Base-by-base conservation (phyloP, 1,140 invertebrate genomes). In the Meteorus sp. region DNA sequence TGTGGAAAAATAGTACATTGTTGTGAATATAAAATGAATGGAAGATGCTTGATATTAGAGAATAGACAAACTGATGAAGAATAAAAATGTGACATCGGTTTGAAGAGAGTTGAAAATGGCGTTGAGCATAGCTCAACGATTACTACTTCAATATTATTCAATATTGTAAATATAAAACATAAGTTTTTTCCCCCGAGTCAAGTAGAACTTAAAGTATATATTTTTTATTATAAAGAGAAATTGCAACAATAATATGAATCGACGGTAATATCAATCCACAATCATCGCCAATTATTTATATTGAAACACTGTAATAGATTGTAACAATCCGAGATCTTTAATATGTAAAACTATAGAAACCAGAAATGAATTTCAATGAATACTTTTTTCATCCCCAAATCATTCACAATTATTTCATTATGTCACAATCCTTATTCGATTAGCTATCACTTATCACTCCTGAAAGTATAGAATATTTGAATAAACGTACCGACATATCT, bases 221-320 rank as follows among this genome's bases (percentile, higher is more conserved):
- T 72, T 71, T 72, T 71, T 68, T 71, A 70, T 65, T 64, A 60
- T 56, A 64, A n/a, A n/a, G n/a, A n/a, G n/a, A n/a, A n/a, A n/a
- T n/a, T n/a, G n/a, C n/a, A n/a, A n/a, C n/a, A 59, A 44, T 37
- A 33, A 59, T 65, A 66, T 20, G 39, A 60, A 41, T n/a, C n/a
- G n/a, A n/a, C n/a, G n/a, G 61, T 62, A 61, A 61, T 56, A 56
- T 25, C 17, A 45, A 57, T 64, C 60, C 35, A 56, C 54, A 51
- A 63, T 61, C 43, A 33, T 54, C 56, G 37, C 61, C 50, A 64
- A 47, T 59, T 39, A 48, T 62, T 71, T 59, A 62, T 64, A 58
- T 37, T 63, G 52, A 54, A 66, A 61, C 48, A 68, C 17, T 65
- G 62, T 67, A 62, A 70, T 64, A 63, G 59, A 68, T 68, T 72